Evolutionary conservation across 2,888 invertebrate genomes (phyloP).

Genomic region (Catocala nupta): DNA sequence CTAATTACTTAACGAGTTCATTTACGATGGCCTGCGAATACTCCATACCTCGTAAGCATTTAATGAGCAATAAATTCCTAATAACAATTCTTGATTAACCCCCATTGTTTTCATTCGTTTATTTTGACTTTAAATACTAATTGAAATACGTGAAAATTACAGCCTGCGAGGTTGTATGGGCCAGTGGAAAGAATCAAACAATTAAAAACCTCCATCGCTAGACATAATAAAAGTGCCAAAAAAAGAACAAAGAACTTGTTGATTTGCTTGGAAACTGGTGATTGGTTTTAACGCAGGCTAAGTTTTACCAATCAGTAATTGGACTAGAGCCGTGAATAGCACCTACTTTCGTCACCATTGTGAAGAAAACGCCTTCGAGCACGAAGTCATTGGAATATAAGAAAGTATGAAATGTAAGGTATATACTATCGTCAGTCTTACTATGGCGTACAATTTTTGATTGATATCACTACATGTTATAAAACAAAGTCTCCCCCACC

Average conservation of each 20-base stretch:
- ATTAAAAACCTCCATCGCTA: not conserved
- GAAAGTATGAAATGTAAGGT: too few relatives aligned
- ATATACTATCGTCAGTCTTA: too few relatives aligned
- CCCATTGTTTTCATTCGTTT: conserved; percentile 28
- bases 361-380: too few relatives aligned
- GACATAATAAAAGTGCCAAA: not conserved
- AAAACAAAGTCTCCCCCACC: too few relatives aligned
- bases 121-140: conserved; percentile 9
- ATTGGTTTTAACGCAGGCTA: too few relatives aligned
- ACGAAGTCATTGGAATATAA: too few relatives aligned
- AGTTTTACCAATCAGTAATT: too few relatives aligned
- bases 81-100: conserved; percentile 59
- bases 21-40: conserved; percentile 50
- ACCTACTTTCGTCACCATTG: too few relatives aligned
- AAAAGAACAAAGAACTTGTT: not conserved
- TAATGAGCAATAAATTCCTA: conserved; percentile 64
- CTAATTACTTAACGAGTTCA: conserved; percentile 57
- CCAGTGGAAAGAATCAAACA: conserved; percentile 1
- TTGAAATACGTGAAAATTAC: conserved; percentile 10
- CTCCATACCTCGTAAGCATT: conserved; percentile 63
- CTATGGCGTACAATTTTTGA: too few relatives aligned
- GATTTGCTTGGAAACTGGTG: too few relatives aligned
- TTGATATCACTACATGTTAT: too few relatives aligned
- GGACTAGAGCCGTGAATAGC: too few relatives aligned
- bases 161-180: not conserved